Conservation (phyloP, 2,797 vertebrate genomes). For the Onychomys arenicola region DNA sequence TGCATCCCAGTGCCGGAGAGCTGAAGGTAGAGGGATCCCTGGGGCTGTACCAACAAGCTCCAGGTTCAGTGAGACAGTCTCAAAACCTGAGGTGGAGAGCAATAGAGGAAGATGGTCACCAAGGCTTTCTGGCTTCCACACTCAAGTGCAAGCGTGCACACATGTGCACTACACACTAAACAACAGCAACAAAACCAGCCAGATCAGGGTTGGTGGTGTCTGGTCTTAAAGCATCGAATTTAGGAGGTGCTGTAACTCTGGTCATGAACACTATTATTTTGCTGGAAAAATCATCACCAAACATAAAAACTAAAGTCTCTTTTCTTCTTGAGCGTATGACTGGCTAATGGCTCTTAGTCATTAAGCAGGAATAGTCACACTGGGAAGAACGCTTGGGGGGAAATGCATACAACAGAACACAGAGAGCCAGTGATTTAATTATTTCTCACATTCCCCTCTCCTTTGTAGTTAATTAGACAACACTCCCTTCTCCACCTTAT, state of each 20-base stretch:
- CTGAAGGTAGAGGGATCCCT: not conserved
- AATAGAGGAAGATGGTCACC: not conserved
- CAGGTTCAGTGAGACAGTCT: not conserved
- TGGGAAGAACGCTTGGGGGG: not conserved
- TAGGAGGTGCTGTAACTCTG: not conserved
- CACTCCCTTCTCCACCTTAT: constrained; percentile 35
- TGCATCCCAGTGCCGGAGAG: not conserved
- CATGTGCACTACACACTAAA: not conserved
- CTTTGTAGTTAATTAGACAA: constrained; percentile 64
- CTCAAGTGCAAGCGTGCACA: not conserved
- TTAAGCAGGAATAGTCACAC: not conserved
- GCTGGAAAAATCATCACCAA: not conserved
- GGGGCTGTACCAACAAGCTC: not conserved
- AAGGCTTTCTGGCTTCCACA: not conserved
- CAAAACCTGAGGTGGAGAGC: not conserved
- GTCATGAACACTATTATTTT: not conserved
- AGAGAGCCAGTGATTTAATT: constrained; percentile 4
- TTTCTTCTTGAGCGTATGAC: not conserved
- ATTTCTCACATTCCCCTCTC: constrained; percentile 39
- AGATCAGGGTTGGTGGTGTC: not conserved
- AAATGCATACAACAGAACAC: not conserved
- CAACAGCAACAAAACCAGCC: not conserved
- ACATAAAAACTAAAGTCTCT: constrained; percentile 13
- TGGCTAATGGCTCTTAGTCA: not conserved
- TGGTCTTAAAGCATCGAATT: not conserved